Evolutionary conservation across 2,888 invertebrate species (phyloP).

Genomic region (Orchesella flavescens): DNA sequence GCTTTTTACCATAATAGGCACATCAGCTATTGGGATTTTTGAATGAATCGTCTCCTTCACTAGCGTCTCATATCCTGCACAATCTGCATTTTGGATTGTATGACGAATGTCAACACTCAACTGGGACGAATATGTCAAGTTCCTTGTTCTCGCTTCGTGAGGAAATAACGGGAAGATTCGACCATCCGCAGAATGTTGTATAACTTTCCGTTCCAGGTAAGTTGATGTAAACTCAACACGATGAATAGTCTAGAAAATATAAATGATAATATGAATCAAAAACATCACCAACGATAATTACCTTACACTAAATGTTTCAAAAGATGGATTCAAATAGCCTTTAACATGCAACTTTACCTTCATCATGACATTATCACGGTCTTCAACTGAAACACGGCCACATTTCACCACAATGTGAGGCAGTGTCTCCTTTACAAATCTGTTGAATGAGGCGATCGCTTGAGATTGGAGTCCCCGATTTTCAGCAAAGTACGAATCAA

Average conservation of each 20-base stretch:
- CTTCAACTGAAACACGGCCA: constrained; percentile 21
- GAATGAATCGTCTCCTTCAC: background rate
- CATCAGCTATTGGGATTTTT: constrained; percentile 74
- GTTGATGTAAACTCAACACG: background rate
- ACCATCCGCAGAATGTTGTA: constrained; percentile 30
- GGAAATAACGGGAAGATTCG: constrained; percentile 75
- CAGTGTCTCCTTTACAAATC: constrained; percentile 38
- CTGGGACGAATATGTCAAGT: constrained; percentile 78
- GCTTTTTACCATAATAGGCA: constrained; percentile 79
- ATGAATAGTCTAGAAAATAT: constrained; percentile 26
- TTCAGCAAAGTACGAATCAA: constrained; percentile 24
- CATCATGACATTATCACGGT: background rate
- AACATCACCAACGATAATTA: too few species aligned
- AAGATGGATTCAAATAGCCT: background rate
- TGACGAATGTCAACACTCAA: constrained; percentile 79
- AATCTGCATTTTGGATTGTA: constrained; percentile 77
- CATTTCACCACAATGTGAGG: constrained; percentile 35
- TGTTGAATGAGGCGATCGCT: constrained; percentile 39
- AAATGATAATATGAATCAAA: too few species aligned
- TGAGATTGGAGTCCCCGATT: constrained; percentile 35
- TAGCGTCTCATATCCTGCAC: constrained; percentile 75
- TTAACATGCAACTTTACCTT: constrained; percentile 15
- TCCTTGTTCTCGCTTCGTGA: constrained; percentile 78
- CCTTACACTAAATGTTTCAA: too few species aligned
- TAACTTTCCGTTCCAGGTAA: background rate